Conservation (phyloP, 2,888 invertebrate genomes). For the Pristionchus arcanus region DNA sequence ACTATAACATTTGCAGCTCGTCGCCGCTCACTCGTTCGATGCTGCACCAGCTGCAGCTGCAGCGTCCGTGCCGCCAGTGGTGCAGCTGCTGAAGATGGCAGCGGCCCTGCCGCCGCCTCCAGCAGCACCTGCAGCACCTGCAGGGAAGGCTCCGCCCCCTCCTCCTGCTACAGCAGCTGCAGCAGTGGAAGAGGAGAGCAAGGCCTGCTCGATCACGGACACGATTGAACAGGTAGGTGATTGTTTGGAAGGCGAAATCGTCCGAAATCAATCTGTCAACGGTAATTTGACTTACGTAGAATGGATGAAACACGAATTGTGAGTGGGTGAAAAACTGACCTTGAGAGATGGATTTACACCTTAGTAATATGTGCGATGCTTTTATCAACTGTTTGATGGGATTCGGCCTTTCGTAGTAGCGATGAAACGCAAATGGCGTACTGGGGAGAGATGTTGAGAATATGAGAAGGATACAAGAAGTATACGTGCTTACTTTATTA, state of each 20-base stretch:
- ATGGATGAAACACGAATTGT: background rate
- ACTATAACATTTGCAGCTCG: background rate
- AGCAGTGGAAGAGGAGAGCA: background rate
- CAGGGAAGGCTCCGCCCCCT: background rate
- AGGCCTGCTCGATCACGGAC: conserved; percentile 10
- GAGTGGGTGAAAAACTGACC: background rate
- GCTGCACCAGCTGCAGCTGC: background rate
- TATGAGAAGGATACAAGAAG: too few relatives aligned
- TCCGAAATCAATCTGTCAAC: too few relatives aligned
- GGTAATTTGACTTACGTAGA: background rate
- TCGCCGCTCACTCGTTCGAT: background rate
- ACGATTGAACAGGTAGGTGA: conserved; percentile 18
- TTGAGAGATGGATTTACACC: background rate
- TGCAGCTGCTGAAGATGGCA: too few relatives aligned
- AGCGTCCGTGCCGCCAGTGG: background rate
- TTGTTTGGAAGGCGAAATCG: background rate
- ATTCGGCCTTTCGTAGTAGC: background rate
- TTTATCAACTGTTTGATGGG: background rate
- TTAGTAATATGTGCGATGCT: too few relatives aligned
- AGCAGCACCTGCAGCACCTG: background rate
- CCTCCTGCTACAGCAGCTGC: background rate
- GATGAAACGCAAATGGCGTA: too few relatives aligned
- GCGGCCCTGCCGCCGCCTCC: background rate
- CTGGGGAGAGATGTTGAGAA: too few relatives aligned
- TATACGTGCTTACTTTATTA: too few relatives aligned